Percentiles rank a stretch among this genome's conserved stretches.
Evolutionary conservation across 2,888 invertebrate genomes (phyloP).

Genomic region (Melinopterus prodromus): DNA sequence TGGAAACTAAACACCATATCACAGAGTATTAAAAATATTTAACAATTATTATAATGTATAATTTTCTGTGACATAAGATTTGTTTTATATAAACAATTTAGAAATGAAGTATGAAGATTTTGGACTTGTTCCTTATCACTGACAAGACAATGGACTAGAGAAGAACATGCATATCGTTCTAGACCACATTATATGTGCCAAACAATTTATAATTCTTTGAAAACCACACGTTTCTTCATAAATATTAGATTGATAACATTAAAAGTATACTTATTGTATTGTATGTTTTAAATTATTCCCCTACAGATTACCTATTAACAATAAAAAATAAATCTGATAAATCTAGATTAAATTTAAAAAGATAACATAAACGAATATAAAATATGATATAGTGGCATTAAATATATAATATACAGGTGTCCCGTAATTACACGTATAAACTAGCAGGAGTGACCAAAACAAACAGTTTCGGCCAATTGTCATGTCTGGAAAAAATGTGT

Average conservation of each 20-base stretch:
- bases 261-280: slow-evolving; percentile 19
- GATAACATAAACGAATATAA: neutral
- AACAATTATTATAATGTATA: slow-evolving; percentile 11
- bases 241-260: neutral
- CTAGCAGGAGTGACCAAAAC: neutral
- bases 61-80: slow-evolving; percentile 6
- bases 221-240: neutral
- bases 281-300: slow-evolving; percentile 5
- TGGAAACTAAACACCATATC: slow-evolving; percentile 21
- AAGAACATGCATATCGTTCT: slow-evolving; percentile 10
- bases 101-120: neutral
- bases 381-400: neutral
- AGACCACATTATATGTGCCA: slow-evolving; percentile 8
- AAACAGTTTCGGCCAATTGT: too few species aligned
- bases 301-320: slow-evolving; percentile 9
- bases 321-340: slow-evolving; percentile 27
- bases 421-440: neutral
- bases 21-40: slow-evolving; percentile 19
- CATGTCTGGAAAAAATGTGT: too few species aligned
- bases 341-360: neutral
- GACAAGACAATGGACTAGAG: slow-evolving; percentile 23
- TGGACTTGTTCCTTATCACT: neutral
- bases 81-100: neutral
- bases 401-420: neutral
- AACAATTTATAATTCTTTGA: slow-evolving; percentile 18